A percentile compares a stretch with the other conserved stretches of the same genome.
Evolutionary conservation across 1,140 invertebrate species (phyloP).

Genomic region (Galleria mellonella): DNA sequence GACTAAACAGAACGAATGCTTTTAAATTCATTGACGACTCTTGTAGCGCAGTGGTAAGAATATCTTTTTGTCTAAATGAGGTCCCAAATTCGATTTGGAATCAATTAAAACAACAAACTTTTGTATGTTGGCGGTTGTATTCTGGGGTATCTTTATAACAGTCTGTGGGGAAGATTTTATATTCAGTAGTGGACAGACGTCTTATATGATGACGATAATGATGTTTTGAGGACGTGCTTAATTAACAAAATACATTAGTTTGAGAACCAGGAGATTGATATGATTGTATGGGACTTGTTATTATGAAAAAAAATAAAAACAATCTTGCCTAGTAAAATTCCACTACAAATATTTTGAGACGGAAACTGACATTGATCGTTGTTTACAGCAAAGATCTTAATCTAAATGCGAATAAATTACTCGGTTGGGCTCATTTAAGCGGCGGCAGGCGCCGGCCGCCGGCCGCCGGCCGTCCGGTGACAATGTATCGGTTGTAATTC

Average conservation of each 20-base stretch:
- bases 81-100: no score
- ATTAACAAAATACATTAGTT: no score
- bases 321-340: no score
- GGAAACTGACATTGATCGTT: slow-evolving; percentile 2
- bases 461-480: background rate
- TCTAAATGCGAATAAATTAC: slow-evolving; percentile 5
- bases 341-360: background rate
- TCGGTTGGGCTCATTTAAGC: background rate
- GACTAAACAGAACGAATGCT: no score
- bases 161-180: background rate
- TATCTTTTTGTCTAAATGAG: no score
- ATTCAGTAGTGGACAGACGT: no score
- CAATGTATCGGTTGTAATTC: no score
- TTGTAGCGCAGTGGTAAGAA: background rate
- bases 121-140: background rate
- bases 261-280: no score
- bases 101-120: background rate
- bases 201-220: background rate
- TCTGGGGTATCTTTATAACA: background rate
- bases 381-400: slow-evolving; percentile 9
- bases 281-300: no score
- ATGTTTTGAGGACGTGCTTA: background rate
- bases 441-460: no score
- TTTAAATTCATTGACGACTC: no score
- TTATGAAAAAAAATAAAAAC: no score